Evolutionary conservation across 2,888 invertebrate species (phyloP), one percentile per base, ranked within the genome.

Genomic region (Seira ritae): DNA sequence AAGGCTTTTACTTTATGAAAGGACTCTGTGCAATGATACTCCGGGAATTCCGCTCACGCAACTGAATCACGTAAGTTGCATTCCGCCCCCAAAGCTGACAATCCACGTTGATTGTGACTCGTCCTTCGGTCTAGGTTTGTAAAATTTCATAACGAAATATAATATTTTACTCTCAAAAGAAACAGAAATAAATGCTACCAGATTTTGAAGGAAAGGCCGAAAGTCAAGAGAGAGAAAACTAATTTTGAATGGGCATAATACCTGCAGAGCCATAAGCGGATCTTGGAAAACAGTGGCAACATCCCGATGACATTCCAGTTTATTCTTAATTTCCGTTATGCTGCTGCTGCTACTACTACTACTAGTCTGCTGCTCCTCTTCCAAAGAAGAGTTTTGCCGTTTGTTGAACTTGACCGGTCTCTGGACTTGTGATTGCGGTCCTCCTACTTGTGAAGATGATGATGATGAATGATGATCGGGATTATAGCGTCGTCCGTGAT

Each of bases 31-130:
- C 87, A 70, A 89, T 87, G 62, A 87, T 72, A 60, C 73, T 24
- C 80, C 84, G 65, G 12, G 83, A 74, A 31, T 55, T 19, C 20
- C 66, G 80, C 67, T 88, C 87, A 15, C 85, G 79, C 46, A 89
- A 71, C 76, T 87, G 86, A 42, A 88, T 86, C 70, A 85, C 67
- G 73, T 86, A 89, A 0, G 87, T 87, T 20, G 86, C 75, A 70
- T 88, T 89, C 10, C 87, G 84, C 4, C 85, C 87, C 89, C 89
- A 89, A 15, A 87, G 82, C 22, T 87, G 86, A 69, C 82, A 89
- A 15, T 86, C 88, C 69, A 88, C 84, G n/a, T 69, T 81, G 70
- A 86, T 81, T 4, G 79, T 85, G 10, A 87, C 83, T 10, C 84
- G 84, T 4, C 88, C 88, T 75, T 89, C 88, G 74, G 70, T 85